Evolutionary conservation across 1,140 invertebrate species (phyloP), one percentile per base, ranked within the genome.

Genomic region (Tyrophagus putrescentiae): DNA sequence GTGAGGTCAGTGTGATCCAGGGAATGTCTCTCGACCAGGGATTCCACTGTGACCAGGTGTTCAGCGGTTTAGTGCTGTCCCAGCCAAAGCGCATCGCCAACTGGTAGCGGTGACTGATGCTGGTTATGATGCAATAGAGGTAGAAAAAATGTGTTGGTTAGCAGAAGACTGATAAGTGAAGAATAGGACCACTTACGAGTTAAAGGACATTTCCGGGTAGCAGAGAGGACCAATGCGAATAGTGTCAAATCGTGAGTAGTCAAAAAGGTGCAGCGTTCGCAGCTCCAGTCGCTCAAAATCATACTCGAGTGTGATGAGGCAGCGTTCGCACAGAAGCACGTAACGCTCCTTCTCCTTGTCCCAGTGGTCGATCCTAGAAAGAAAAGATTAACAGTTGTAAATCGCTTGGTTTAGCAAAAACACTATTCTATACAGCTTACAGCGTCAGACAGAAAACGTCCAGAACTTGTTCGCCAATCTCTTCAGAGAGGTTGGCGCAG

Each of bases 281-380:
- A 82, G 74, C 64, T 80, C 81, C 66, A 85, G 72, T 0, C 82
- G 82, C 65, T 88, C 62, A 67, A 89, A 87, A 70, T 89, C 85
- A 72, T 85, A 90, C 67, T 87, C 87, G 29, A 85, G 77, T 16
- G 81, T 77, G 64, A 85, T 76, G 4, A 90, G 69, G 6, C 80
- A 76, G 64, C 79, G 77, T 27, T 81, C 79, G 13, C 82, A 82
- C 27, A 90, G 70, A 4, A 88, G 66, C 1, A 89, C 73, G 23
- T 89, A 74, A 48, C 84, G 77, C 70, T 90, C 87, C 65, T 84
- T 83, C 68, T 90, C 86, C 68, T 82, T 80, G 69, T 89, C 84
- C 86, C 86, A 90, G 57, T 86, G 73, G 69, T 83, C 86, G 65
- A 90, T 86, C 71, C 84, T 86, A 42, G 18, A 33, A 56, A 16